phyloP scores from a whole-genome alignment of 2,797 vertebrate genomes.

The Schizopygopsis malacanthus region DNA sequence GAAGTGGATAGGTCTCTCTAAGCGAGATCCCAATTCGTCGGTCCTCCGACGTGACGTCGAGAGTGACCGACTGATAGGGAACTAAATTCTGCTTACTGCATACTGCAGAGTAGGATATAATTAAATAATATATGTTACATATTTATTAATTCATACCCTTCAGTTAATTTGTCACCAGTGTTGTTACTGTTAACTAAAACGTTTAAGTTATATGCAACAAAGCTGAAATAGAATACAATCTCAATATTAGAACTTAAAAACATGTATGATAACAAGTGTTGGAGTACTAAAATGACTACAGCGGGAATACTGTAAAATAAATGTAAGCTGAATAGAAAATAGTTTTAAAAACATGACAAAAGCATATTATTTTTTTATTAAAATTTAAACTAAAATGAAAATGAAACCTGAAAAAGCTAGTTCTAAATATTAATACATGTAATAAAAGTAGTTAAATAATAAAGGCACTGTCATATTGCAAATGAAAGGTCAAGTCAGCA shows the following conservation, averaged over 20 bases:
- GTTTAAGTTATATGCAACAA: too few species aligned
- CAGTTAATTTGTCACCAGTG: background rate
- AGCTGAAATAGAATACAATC: background rate
- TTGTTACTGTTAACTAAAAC: too few species aligned
- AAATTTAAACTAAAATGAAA: background rate
- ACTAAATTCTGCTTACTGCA: background rate
- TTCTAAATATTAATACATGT: background rate
- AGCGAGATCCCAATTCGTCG: too few species aligned
- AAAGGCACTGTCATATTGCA: too few species aligned
- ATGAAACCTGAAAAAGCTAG: background rate
- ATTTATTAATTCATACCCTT: too few species aligned
- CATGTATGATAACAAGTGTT: background rate
- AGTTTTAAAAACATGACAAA: background rate
- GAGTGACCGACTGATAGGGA: background rate
- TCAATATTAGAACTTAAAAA: background rate
- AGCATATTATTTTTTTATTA: background rate
- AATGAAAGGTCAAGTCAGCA: background rate
- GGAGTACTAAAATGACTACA: background rate
- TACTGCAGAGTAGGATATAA: background rate
- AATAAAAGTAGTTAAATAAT: background rate
- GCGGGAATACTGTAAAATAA: background rate
- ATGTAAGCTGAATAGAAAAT: background rate
- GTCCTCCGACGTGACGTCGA: too few species aligned
- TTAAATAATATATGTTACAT: too few species aligned
- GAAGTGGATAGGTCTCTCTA: too few species aligned